These are phyloP conservation scores for Herpetotheres cachinnans DNA, from an alignment of 2,113 vertebrate genomes.

Conservation along the genomic window DNA sequence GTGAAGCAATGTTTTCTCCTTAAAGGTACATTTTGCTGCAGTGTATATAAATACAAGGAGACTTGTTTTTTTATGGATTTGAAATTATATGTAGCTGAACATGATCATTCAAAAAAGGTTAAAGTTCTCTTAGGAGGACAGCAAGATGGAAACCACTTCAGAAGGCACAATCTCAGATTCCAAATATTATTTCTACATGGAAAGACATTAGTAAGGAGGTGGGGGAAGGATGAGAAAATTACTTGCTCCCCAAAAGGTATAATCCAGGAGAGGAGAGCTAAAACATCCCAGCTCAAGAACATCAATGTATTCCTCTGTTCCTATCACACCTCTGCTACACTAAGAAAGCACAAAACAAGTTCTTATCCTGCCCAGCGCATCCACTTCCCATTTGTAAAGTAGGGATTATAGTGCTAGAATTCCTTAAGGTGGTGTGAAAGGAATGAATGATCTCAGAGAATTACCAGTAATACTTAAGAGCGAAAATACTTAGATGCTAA, in stretches of 20 bases:
- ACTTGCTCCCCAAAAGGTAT: neutral
- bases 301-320: neutral
- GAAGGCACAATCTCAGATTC: neutral
- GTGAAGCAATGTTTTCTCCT: conserved; percentile 61
- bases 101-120: conserved; percentile 25
- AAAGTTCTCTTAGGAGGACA: conserved; percentile 37
- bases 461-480: neutral
- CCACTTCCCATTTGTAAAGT: neutral
- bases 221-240: neutral
- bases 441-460: neutral
- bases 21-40: conserved; percentile 44
- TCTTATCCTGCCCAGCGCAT: neutral
- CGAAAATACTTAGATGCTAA: neutral
- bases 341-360: neutral
- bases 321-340: neutral
- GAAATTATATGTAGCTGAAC: conserved; percentile 46
- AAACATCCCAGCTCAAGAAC: neutral
- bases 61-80: conserved; percentile 3
- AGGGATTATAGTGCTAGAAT: neutral
- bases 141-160: conserved; percentile 59
- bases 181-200: conserved; percentile 42
- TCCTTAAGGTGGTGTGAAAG: neutral
- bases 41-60: conserved; percentile 14
- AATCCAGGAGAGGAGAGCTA: neutral
- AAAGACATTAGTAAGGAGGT: neutral